Conservation (phyloP, 1,140 invertebrate species). For the Bicyclus anynana region DNA sequence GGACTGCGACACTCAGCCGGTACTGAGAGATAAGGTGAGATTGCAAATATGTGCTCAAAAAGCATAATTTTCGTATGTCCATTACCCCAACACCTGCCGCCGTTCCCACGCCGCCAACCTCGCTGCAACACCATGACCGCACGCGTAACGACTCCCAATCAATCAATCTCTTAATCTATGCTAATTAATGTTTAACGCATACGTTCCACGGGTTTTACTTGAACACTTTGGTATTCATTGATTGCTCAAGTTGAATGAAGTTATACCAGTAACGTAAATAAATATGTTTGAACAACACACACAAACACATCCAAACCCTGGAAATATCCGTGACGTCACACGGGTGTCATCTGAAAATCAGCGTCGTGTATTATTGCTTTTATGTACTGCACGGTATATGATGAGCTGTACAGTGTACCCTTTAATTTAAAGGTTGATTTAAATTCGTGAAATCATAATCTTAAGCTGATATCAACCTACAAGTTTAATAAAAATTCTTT, state of each 20-base stretch:
- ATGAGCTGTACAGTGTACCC: no score
- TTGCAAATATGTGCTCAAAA: slow-evolving; percentile 19
- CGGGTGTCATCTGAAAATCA: no score
- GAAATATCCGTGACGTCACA: no score
- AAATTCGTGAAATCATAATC: no score
- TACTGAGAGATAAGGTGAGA: slow-evolving; percentile 1
- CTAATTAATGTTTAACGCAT: slow-evolving; percentile 16
- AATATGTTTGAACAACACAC: no score
- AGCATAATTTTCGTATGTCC: slow-evolving; percentile 8
- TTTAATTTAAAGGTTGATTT: no score
- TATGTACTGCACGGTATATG: no score
- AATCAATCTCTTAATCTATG: slow-evolving; percentile 27
- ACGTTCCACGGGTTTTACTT: slow-evolving; percentile 7
- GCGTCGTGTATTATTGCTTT: no score
- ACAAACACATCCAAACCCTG: no score
- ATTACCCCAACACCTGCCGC: slow-evolving; percentile 34
- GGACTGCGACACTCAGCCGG: background rate
- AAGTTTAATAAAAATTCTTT: no score
- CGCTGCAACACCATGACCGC: slow-evolving; percentile 14
- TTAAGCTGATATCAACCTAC: no score
- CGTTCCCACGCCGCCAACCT: slow-evolving; percentile 38
- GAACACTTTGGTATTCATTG: slow-evolving; percentile 1
- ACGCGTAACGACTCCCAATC: slow-evolving; percentile 21
- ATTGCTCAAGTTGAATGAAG: slow-evolving; percentile 23
- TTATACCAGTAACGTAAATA: background rate